Evolutionary conservation across 1,140 invertebrate genomes (phyloP), one percentile per base, ranked within the genome.

Genomic region (Thrips palmi): DNA sequence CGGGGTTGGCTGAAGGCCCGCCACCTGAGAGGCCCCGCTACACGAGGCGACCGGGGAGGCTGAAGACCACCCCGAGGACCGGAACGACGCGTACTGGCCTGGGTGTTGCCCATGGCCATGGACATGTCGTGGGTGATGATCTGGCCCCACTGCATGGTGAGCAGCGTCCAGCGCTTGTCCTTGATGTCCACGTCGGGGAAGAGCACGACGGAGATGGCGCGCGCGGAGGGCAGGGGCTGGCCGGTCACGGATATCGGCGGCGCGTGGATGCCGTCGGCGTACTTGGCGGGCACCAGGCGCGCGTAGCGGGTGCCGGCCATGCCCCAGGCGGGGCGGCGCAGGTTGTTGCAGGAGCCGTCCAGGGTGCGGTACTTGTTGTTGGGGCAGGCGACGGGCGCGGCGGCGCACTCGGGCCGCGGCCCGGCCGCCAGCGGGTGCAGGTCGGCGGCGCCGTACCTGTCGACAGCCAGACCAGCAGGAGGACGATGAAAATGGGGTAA

Each of bases 111-210:
- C 39, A 73, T 72, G 28, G 74, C 70, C 55, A 81, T 62, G 31
- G 71, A 77, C 74, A 86, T 81, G 49, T 89, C 83, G 52, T 88
- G 83, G 4, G 81, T 82, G 18, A 88, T 74, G 35, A 88, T 77
- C 55, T 88, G 84, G 6, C 82, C 83, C 68, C 75, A 87, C 44
- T 86, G 79, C 73, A 86, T 85, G 14, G 79, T 67, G n/a, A 68
- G 69, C 2, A 86, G 54, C 2, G 74, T 79, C 60, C 70, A 82
- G 31, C 70, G 55, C 0, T 64, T 70, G 55, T 85, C 78, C 18
- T 62, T 53, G 5, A 64, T 49, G 2, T 74, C 60, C 1, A 71
- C 55, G 41, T 78, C 70, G 7, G 70, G 68, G 48, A 83, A 82
- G 1, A 81, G 47, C 1, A 64, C 58, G 21, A 72, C 58, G 41